Evolutionary conservation across 2,113 vertebrate species (phyloP).

Genomic region (Mustela lutreola): DNA sequence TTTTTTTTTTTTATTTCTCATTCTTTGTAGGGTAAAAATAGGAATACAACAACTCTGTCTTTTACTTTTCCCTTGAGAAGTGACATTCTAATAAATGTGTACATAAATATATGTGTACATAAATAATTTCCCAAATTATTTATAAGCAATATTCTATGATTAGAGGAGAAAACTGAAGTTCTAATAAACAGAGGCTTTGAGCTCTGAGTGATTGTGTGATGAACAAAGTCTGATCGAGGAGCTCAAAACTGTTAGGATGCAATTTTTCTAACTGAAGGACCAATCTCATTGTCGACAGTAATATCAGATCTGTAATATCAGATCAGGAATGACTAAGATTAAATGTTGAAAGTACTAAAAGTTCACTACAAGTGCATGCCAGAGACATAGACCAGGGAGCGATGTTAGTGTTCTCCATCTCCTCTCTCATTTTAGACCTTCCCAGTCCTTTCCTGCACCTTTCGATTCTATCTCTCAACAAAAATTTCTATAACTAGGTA

Average conservation of each 20-base stretch:
- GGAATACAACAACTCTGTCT: background rate
- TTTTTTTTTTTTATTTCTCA: background rate
- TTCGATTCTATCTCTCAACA: background rate
- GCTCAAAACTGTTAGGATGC: background rate
- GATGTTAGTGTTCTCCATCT: background rate
- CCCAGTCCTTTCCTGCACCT: fast-evolving
- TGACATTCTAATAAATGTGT: background rate
- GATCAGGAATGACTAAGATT: background rate
- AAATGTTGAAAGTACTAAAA: background rate
- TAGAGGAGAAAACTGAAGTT: background rate
- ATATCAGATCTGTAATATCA: background rate
- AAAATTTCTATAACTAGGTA: background rate
- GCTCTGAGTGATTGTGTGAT: background rate
- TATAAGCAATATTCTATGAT: background rate
- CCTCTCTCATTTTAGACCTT: background rate
- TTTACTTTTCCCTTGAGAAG: background rate
- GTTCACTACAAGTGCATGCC: background rate
- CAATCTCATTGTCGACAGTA: background rate
- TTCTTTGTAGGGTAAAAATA: background rate
- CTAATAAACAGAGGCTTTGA: background rate
- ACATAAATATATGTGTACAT: background rate
- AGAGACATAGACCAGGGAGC: background rate
- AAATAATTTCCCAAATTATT: background rate
- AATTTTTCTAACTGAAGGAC: background rate
- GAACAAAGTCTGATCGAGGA: background rate